These are phyloP conservation scores for Tokudaia muenninki DNA, from an alignment of 2,797 vertebrate genomes.

Conservation along the genomic window DNA sequence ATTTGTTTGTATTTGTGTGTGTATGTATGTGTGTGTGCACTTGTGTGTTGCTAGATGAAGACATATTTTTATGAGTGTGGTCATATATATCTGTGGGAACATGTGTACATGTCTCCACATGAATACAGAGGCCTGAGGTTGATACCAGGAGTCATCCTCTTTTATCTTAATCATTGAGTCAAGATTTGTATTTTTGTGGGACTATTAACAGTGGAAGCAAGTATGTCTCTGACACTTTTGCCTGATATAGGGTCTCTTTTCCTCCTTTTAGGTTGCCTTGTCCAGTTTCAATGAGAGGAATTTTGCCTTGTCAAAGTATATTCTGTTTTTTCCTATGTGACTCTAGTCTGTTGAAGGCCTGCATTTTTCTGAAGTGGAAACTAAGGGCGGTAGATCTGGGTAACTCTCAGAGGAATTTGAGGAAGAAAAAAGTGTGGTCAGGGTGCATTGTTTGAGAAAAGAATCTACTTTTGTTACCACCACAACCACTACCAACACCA, in stretches of 20 bases:
- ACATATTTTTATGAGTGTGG: not conserved
- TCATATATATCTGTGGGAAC: no score
- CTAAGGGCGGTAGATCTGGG: not conserved
- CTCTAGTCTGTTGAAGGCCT: no score
- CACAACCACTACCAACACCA: rapidly evolving
- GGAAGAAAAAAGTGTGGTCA: not conserved
- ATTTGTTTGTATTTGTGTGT: not conserved
- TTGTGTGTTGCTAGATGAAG: not conserved
- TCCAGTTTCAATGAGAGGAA: not conserved
- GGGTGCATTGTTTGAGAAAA: not conserved
- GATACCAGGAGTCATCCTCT: no score
- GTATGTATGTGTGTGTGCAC: not conserved
- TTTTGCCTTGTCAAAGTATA: no score
- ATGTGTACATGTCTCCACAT: not conserved
- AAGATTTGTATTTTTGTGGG: no score
- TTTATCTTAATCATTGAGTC: not conserved
- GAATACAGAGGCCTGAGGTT: no score
- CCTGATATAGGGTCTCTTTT: not conserved
- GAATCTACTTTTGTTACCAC: not conserved
- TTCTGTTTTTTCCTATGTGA: not conserved
- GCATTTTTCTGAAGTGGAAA: not conserved
- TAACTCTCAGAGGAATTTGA: not conserved
- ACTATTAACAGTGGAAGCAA: not conserved
- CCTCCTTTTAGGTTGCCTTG: not conserved
- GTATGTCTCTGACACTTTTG: not conserved